Conservation (phyloP, 2,113 vertebrate genomes). For the Motacilla tschutschensis region DNA sequence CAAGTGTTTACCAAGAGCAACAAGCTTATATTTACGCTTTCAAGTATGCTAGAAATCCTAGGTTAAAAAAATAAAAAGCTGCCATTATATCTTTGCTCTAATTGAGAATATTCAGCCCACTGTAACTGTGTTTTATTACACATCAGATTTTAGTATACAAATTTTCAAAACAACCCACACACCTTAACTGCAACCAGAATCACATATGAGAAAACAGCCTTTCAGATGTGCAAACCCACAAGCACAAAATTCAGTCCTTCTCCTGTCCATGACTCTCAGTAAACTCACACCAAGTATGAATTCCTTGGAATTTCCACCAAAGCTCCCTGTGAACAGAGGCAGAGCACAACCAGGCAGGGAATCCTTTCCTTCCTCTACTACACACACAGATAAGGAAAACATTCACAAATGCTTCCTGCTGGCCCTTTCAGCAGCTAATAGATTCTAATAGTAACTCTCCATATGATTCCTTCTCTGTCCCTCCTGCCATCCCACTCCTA, state of each 20-base stretch:
- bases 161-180: neutral
- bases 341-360: neutral
- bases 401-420: neutral
- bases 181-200: neutral
- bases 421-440: neutral
- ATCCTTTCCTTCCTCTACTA: neutral
- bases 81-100: neutral
- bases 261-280: neutral
- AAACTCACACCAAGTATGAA: too few species aligned
- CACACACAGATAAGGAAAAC: neutral
- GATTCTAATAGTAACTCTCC: neutral
- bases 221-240: neutral
- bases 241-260: neutral
- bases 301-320: neutral
- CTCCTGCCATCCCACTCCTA: neutral
- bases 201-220: accelerated
- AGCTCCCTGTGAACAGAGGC: neutral
- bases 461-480: neutral
- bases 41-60: neutral
- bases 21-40: neutral
- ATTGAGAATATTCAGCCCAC: neutral
- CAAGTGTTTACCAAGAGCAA: neutral
- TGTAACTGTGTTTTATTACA: neutral
- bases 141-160: neutral
- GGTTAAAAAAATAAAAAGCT: neutral